Evolutionary conservation across 2,888 invertebrate species (phyloP), one percentile per base, ranked within the genome.

Genomic region (Diplolepis rosae): DNA sequence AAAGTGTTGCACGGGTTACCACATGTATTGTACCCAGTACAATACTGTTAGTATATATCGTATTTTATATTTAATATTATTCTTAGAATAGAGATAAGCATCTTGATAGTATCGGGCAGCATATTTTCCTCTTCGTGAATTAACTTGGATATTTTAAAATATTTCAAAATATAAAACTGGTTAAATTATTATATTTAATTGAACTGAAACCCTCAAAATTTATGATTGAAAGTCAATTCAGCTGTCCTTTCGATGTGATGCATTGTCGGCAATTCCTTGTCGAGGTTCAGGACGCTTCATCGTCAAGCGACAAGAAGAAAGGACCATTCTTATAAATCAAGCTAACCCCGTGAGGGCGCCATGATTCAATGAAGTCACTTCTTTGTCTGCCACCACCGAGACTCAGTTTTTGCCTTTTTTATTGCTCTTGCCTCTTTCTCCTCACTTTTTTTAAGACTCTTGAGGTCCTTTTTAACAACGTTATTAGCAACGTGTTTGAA

Each of bases 311-410:
- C 56, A 39, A 72, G 73, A 70, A 71, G 75, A 74, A 75, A 72
- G 77, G 78, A 76, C 74, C 80, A 79, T 73, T 72, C 77, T 74
- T 77, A 85, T 84, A 85, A 84, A 85, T 84, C 85, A 85, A 82
- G 79, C 66, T 72, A 51, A 69, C 71, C 78, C 74, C 74, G 72
- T 72, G 77, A 80, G 82, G 82, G 80, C 72, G 78, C 67, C 78
- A 75, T 80, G 80, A 83, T 84, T 84, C 83, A 82, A 79, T 80
- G 78, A 79, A 76, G 75, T 78, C 82, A 82, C 76, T 77, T 79
- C 76, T 77, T 79, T 79, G 77, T 77, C 71, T 74, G 67, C 66
- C 66, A 52, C 72, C 66, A 52, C 72, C 66, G 76, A 75, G 72
- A 68, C 74, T 77, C 71, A 73, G 70, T 79, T 77, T 79, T 79